phyloP scores from a whole-genome alignment of 1,140 invertebrate species.

The Amyelois transitella region DNA sequence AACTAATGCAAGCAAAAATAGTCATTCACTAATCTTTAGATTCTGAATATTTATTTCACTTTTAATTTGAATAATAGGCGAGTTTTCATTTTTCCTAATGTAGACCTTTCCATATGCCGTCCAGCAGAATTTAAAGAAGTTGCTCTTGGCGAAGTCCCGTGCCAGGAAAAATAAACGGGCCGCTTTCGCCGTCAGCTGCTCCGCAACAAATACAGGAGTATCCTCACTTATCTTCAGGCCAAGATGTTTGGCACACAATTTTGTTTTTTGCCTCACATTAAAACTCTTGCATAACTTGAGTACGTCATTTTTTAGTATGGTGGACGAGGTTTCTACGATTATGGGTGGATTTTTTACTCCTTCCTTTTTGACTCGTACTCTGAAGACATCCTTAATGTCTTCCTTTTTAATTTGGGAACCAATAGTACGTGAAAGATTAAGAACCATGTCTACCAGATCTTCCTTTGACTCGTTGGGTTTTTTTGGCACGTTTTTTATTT shows the following conservation, averaged over 20 bases:
- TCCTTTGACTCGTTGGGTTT: constrained; percentile 4
- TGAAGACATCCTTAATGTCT: constrained; percentile 6
- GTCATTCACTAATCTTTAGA: not conserved
- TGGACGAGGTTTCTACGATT: constrained; percentile 1
- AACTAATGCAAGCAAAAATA: not conserved
- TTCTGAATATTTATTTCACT: constrained; percentile 2
- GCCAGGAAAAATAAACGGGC: constrained; percentile 4
- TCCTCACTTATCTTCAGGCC: not conserved
- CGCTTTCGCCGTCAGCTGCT: constrained; percentile 5
- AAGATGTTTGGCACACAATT: constrained; percentile 1
- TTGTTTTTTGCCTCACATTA: not conserved
- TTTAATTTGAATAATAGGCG: constrained; percentile 6
- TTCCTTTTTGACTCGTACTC: not conserved
- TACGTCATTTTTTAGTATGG: not conserved
- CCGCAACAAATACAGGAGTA: constrained; percentile 1
- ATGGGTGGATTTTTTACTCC: not conserved
- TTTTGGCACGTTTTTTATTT: constrained; percentile 9
- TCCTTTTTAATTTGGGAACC: not conserved
- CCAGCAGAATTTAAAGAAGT: constrained; percentile 8
- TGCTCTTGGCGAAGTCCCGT: constrained; percentile 4
- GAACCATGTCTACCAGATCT: constrained; percentile 1
- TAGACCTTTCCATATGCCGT: constrained; percentile 8
- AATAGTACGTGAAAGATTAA: not conserved
- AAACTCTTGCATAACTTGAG: constrained; percentile 1
- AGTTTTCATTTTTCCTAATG: constrained; percentile 4